Evolutionary conservation across 2,797 vertebrate genomes (phyloP), one percentile per base, ranked within the genome.

Genomic region (Tokudaia tokunoshimensis): DNA sequence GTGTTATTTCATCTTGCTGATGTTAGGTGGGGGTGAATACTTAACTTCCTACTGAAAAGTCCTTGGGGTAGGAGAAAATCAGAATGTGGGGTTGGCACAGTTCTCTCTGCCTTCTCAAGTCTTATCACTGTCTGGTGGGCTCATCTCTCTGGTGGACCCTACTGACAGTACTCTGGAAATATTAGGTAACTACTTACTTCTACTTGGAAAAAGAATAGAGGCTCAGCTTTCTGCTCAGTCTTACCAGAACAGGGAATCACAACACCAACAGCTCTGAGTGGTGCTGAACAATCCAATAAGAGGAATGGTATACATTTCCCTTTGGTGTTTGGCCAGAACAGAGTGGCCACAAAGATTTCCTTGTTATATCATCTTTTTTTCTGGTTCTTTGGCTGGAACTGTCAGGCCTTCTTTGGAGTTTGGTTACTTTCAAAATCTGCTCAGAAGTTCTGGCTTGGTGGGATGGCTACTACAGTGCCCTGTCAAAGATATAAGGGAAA

Each of bases 301-400:
- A n/a, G 29, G 63, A 85, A 22, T 50, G 83, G 1, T 70, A 1
- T 14, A n/a, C 37, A 50, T 83, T 94, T 82, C 76, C 88, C 86
- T 3, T 47, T 63, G 41, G 24, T 94, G 9, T 80, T 86, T 88
- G 81, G 15, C 82, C 91, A 74, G 24, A 89, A 13, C 74, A 80
- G 17, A 29, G 22, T 65, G 29, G 17, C 22, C 14, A n/a, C 31
- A 92, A 90, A 47, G 44, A 59, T 94, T 95, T 89, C 31, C 92
- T 75, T 90, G 22, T 96, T 94, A 29, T 31, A 3, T 5, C 57
- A 29, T 88, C 26, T 83, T 94, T 87, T 94, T 94, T 61, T 44
- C 57, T 61, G 59, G 41, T 81, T 31, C 44, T 88, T 89, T 83
- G n/a, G 31, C 14, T 87, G 89, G 22, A 19, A 13, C 5, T 83